These are phyloP conservation scores for Chionis minor DNA, from an alignment of 2,113 vertebrate species.

Conservation along the genomic window DNA sequence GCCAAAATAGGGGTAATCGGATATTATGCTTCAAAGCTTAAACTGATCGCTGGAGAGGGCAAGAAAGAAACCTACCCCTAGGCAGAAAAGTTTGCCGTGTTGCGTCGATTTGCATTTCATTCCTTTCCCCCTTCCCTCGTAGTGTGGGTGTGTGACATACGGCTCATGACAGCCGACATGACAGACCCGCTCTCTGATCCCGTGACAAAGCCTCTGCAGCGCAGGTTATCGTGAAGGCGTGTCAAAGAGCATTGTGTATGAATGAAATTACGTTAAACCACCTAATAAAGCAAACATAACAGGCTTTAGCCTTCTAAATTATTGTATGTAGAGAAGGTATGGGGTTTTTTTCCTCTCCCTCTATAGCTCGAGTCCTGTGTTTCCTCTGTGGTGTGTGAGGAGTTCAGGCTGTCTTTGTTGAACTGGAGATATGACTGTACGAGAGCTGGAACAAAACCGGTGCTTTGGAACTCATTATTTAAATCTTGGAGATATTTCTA, in stretches of 20 bases:
- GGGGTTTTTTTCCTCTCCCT: background rate
- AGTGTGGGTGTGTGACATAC: accelerated
- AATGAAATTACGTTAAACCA: background rate
- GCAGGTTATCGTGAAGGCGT: accelerated
- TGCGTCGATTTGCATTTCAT: background rate
- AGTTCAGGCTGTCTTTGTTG: background rate
- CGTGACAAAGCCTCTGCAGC: background rate
- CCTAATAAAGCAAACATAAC: background rate
- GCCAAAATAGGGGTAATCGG: background rate
- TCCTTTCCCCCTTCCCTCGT: background rate
- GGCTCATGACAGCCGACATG: background rate
- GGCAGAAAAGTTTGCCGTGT: background rate
- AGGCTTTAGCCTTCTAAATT: background rate
- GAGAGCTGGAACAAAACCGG: background rate
- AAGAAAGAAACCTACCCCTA: background rate
- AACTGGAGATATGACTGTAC: background rate
- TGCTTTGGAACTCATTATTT: background rate
- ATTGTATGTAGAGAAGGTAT: background rate
- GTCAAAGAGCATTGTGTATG: background rate
- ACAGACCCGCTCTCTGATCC: background rate
- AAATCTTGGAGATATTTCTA: background rate
- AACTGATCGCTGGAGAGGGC: background rate
- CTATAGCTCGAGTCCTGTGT: background rate
- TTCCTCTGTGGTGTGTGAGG: background rate
- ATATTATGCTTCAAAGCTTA: background rate